Evolutionary conservation across 2,797 vertebrate species (phyloP).

Genomic region (Schizopygopsis malacanthus): DNA sequence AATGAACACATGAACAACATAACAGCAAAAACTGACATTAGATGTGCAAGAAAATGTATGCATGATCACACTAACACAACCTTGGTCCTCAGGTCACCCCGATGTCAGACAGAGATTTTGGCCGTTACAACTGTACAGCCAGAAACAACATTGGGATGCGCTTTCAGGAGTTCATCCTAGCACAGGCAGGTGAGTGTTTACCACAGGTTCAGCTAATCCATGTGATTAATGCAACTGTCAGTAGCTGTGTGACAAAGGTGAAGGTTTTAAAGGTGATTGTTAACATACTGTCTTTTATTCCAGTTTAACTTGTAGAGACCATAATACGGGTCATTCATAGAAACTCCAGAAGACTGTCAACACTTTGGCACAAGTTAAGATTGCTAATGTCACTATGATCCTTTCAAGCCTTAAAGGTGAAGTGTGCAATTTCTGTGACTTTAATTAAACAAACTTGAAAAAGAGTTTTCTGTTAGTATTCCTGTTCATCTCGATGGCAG

Average conservation of each 20-base stretch:
- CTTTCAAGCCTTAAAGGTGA: not conserved
- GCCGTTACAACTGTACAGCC: slow-evolving; percentile 95
- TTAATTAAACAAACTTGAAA: not conserved
- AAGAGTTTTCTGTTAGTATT: not conserved
- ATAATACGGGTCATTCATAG: not conserved
- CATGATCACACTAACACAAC: not conserved
- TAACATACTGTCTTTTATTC: not conserved
- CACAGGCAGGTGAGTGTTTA: slow-evolving; percentile 89
- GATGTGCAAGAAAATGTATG: not conserved
- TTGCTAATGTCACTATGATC: too few species aligned
- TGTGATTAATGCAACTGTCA: not conserved
- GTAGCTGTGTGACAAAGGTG: not conserved
- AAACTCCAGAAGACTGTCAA: not conserved
- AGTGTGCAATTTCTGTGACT: not conserved
- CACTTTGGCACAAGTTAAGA: not conserved
- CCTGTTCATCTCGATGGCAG: not conserved
- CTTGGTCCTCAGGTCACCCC: slow-evolving; percentile 85
- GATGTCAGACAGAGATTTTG: slow-evolving; percentile 94
- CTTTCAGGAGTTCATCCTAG: slow-evolving; percentile 93
- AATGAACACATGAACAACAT: not conserved
- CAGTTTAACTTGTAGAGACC: not conserved
- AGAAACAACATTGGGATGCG: slow-evolving; percentile 93
- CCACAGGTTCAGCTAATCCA: not conserved
- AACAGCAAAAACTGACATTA: not conserved
- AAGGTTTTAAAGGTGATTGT: not conserved